Conservation (phyloP, 2,797 vertebrate species). For the Sternarchorhynchus goeldii region DNA sequence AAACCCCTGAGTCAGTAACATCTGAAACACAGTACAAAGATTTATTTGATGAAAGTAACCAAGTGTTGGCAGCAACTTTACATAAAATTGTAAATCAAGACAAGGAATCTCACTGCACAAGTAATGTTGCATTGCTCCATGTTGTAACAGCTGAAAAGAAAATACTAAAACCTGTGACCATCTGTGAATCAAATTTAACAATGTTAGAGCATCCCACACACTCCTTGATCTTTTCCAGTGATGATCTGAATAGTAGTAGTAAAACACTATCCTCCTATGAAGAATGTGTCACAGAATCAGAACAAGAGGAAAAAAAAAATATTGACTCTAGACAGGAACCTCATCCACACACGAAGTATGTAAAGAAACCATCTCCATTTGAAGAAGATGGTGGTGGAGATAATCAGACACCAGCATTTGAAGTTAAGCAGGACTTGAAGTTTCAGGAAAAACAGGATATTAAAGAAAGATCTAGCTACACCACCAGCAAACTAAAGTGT, state of each 20-base stretch:
- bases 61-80: slow-evolving; percentile 4
- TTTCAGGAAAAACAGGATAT: slow-evolving; percentile 49
- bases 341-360: background rate
- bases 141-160: slow-evolving; percentile 53
- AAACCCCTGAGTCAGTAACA: slow-evolving; percentile 62
- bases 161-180: slow-evolving; percentile 10
- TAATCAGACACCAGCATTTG: slow-evolving; percentile 11
- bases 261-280: slow-evolving; percentile 5
- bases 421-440: slow-evolving; percentile 66
- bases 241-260: slow-evolving; percentile 4
- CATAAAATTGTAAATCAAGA: slow-evolving; percentile 8
- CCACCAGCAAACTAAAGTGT: slow-evolving; percentile 69
- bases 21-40: slow-evolving; percentile 59
- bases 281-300: slow-evolving; percentile 31
- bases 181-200: slow-evolving; percentile 17
- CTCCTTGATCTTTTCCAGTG: slow-evolving; percentile 10
- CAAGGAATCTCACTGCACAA: background rate
- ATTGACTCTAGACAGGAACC: slow-evolving; percentile 11
- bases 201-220: background rate
- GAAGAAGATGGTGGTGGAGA: slow-evolving; percentile 54
- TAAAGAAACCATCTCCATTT: slow-evolving; percentile 23
- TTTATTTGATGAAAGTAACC: slow-evolving; percentile 20
- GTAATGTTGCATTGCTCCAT: slow-evolving; percentile 45
- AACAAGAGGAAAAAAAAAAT: slow-evolving; percentile 33
- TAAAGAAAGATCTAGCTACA: slow-evolving; percentile 48